A percentile compares a stretch with the other conserved stretches of the same genome.
Conservation (phyloP, 2,888 invertebrate species). For the Drosophila kanekoi region DNA sequence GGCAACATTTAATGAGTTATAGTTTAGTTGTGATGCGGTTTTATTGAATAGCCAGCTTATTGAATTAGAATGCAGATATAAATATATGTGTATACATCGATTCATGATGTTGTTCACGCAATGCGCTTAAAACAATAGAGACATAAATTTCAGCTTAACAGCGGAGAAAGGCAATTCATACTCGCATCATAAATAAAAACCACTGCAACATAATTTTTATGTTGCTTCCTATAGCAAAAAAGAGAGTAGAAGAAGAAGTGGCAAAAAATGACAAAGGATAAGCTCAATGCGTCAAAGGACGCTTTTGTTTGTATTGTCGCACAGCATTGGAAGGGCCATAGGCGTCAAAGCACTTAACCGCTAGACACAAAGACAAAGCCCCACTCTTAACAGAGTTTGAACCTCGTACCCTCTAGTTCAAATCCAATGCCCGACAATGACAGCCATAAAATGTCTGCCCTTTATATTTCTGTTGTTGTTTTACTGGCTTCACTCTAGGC, state of each 20-base stretch:
- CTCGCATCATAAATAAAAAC: conserved; percentile 39
- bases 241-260: conserved; percentile 5
- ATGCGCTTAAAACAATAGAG: conserved; percentile 42
- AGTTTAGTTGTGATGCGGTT: conserved; percentile 18
- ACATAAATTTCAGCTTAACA: conserved; percentile 31
- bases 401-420: conserved; percentile 21
- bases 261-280: conserved; percentile 55
- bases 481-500: conserved; percentile 19
- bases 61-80: conserved; percentile 61
- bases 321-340: conserved; percentile 50
- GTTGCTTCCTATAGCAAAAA: background rate
- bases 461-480: conserved; percentile 24
- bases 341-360: conserved; percentile 78
- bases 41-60: conserved; percentile 39
- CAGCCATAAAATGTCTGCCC: conserved; percentile 69
- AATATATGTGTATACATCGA: conserved; percentile 1
- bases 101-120: conserved; percentile 12
- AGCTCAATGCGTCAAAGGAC: conserved; percentile 43
- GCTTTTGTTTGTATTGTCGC: conserved; percentile 49
- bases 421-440: conserved; percentile 61
- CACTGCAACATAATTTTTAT: conserved; percentile 59
- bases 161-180: conserved; percentile 23
- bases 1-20: conserved; percentile 42
- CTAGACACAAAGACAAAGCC: conserved; percentile 57
- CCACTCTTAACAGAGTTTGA: conserved; percentile 20